Base-by-base conservation (phyloP, 2,888 invertebrate genomes). In the Cephus runcator region DNA sequence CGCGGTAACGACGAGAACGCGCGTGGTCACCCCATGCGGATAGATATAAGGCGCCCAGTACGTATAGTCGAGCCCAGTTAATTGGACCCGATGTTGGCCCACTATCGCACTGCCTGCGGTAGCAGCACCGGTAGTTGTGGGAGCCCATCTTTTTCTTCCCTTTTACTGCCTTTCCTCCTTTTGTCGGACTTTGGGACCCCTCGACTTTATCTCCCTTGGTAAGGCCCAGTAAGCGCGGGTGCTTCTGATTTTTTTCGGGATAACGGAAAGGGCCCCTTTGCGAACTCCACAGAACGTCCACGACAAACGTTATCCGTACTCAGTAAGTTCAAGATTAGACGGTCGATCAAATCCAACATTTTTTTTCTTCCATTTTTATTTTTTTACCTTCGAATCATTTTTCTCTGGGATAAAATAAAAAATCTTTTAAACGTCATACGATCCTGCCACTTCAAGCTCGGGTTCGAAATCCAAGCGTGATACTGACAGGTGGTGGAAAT, bases 51-150 rank as follows among this genome's bases (percentile, higher is more conserved):
- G 81, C 40, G 80, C 80, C 80, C 80, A 79, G 80, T 73, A 56
- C 23, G 15, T 56, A 23, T 56, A 56, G 56, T 56, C 23, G 78
- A 83, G 81, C 79, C 81, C 84, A 86, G 88, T 91, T 91, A 91
- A 90, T 91, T 90, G 90, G 91, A 84, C 85, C 81, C 86, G 87
- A 81, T 90, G 91, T 91, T 89, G 85, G 85, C 82, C 82, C 86
- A 85, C 87, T 90, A 88, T 90, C 88, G 86, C 83, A 82, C 83
- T 79, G 76, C 76, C 83, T 79, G 76, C 77, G 75, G 81, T 74
- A 81, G 82, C 87, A 81, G 88, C 87, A 86, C 82, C 86, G 84
- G 86, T 87, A 87, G 86, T 88, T 85, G 82, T 84, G 81, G 82
- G 81, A 85, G 84, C 81, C 83, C 73, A 35, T 30, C 81, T 77